These are phyloP conservation scores for Lanistes nyassanus DNA, from an alignment of 1,140 invertebrate genomes.

Conservation along the genomic window DNA sequence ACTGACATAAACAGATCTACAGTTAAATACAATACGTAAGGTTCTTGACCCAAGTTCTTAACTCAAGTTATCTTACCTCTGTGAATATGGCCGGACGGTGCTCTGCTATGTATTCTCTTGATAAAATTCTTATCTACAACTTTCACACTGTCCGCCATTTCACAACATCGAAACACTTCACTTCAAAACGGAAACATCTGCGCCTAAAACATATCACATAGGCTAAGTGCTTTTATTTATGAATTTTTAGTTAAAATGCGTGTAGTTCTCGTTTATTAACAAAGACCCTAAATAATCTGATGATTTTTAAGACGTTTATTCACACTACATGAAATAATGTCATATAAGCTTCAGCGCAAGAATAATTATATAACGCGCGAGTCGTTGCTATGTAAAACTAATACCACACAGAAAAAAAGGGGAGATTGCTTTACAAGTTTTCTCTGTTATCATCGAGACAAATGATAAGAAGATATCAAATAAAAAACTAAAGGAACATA, in stretches of 20 bases:
- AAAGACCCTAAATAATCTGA: too few relatives aligned
- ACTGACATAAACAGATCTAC: too few relatives aligned
- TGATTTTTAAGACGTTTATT: too few relatives aligned
- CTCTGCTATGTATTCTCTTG: conserved; percentile 52
- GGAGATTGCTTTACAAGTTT: background rate
- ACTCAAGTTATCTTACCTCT: conserved; percentile 59
- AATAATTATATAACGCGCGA: too few relatives aligned
- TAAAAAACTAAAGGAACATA: background rate
- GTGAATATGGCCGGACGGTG: conserved; percentile 59
- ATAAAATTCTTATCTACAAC: conserved; percentile 56
- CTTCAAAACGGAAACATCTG: conserved; percentile 38
- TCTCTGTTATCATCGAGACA: background rate
- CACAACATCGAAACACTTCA: conserved; percentile 39
- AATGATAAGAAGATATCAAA: background rate
- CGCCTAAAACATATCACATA: conserved; percentile 1
- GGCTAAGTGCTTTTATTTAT: too few relatives aligned
- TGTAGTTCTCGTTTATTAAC: background rate
- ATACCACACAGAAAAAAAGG: too few relatives aligned
- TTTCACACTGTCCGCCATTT: conserved; percentile 64
- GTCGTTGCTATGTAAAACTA: too few relatives aligned
- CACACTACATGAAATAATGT: too few relatives aligned
- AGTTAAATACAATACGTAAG: too few relatives aligned
- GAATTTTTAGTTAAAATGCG: too few relatives aligned
- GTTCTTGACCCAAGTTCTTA: too few relatives aligned
- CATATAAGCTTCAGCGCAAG: too few relatives aligned